Evolutionary conservation across 2,888 invertebrate species (phyloP), one percentile per base, ranked within the genome.

Genomic region (Drosophila tripunctata): DNA sequence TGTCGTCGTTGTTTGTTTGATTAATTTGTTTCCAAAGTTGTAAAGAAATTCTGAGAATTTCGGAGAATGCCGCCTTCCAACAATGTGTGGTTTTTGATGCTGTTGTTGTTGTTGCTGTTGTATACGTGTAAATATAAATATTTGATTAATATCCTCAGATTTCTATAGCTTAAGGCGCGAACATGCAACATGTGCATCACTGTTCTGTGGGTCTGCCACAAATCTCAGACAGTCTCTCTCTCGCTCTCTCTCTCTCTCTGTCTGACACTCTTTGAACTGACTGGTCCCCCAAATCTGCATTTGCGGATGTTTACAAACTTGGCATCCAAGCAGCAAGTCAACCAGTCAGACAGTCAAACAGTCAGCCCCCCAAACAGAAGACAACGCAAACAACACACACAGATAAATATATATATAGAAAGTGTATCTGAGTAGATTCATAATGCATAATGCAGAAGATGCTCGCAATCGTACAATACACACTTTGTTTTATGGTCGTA

Each of bases 401-500:
- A 17, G 3, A 19, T n/a, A 38, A n/a, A 38, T 19, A 40, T 15
- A 24, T 27, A 17, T 3, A 24, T n/a, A 12, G 7, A 8, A 24
- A 4, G 44, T 22, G 38, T 27, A 19, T 15, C 7, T 50, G 24
- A 36, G 19, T 52, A n/a, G 19, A 27, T 40, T 40, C 70, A 67
- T 65, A 67, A 78, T 67, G 67, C 73, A 79, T 82, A 73, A 61
- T 82, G 81, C 81, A 84, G 50, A 27, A 64, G 35, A 17, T 17
- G 40, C 24, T 31, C 38, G 31, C 51, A 52, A 8, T 24, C 40
- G 8, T 33, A 72, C 76, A 75, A 75, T 70, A 70, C 71, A 61
- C 81, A 82, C 87, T 84, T 78, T 84, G 87, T 86, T 81, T 86
- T 78, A 86, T 86, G 77, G 50, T 65, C 71, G 80, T 82, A 86